These are phyloP conservation scores for Nephrotoma flavescens DNA, from an alignment of 2,888 invertebrate species.

Conservation along the genomic window DNA sequence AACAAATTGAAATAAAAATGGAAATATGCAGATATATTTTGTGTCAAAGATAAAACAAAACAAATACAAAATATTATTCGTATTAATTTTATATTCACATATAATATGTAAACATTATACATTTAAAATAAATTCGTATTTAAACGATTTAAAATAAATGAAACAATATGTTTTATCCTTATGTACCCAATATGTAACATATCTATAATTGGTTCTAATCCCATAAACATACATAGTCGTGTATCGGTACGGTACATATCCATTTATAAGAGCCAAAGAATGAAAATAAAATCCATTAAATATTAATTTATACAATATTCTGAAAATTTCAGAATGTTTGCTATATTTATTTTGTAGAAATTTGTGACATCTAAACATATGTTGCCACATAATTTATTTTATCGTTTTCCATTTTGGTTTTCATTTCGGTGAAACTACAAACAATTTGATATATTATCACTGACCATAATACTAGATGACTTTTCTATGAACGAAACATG, in stretches of 20 bases:
- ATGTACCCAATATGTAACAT: neutral
- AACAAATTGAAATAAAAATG: neutral
- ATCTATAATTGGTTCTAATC: neutral
- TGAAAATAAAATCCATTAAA: neutral
- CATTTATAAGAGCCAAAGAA: neutral
- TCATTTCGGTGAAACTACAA: neutral
- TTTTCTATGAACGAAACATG: too few relatives aligned
- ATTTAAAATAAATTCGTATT: neutral
- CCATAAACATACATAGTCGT: neutral
- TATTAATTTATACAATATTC: neutral
- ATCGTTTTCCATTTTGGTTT: neutral
- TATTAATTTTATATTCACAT: neutral
- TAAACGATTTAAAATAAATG: neutral
- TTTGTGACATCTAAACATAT: neutral
- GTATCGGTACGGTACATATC: neutral
- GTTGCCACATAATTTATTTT: neutral
- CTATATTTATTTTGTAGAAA: neutral
- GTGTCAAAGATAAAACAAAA: neutral
- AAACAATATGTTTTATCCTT: neutral
- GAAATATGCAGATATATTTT: neutral
- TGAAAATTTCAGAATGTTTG: neutral
- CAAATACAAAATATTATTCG: neutral
- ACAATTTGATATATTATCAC: too few relatives aligned
- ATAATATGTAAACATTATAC: neutral
- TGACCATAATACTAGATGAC: too few relatives aligned